These are phyloP conservation scores for Drosophila mercatorum DNA, from an alignment of 2,888 invertebrate species.

Conservation along the genomic window DNA sequence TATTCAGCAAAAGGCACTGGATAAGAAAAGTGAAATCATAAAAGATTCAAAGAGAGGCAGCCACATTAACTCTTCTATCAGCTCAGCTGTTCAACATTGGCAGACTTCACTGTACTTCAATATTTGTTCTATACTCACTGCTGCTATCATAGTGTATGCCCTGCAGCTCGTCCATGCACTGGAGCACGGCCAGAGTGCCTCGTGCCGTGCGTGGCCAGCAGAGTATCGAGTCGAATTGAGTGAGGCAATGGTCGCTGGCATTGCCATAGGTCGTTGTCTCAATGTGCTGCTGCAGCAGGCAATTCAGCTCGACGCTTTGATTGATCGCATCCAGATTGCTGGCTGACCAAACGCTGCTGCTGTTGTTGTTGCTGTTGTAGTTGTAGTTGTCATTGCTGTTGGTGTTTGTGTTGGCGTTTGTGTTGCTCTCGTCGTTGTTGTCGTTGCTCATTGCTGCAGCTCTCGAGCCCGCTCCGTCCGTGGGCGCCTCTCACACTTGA, in stretches of 20 bases:
- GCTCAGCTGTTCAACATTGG: neutral
- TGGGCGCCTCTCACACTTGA: constrained; percentile 20
- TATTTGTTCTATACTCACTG: constrained; percentile 87
- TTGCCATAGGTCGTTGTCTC: constrained; percentile 81
- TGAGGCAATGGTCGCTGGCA: constrained; percentile 86
- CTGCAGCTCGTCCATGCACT: constrained; percentile 92
- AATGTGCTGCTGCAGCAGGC: constrained; percentile 81
- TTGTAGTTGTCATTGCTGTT: constrained; percentile 17
- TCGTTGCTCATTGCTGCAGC: constrained; percentile 47
- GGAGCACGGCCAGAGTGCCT: constrained; percentile 89
- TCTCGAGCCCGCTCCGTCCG: constrained; percentile 18
- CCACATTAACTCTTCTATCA: neutral
- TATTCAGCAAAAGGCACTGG: no score
- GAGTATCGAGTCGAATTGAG: constrained; percentile 90
- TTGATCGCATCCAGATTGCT: constrained; percentile 79
- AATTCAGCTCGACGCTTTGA: constrained; percentile 82
- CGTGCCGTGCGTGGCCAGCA: constrained; percentile 94
- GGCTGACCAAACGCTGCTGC: constrained; percentile 50
- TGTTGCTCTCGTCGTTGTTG: constrained; percentile 19
- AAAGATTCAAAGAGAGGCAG: no score
- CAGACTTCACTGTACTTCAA: neutral
- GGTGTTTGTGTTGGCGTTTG: constrained; percentile 20
- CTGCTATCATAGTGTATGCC: constrained; percentile 92
- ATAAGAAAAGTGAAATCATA: no score
- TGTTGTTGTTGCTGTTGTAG: constrained; percentile 18